Percentiles rank a stretch among this genome's conserved stretches.
These are phyloP conservation scores for Pygoscelis adeliae DNA, from an alignment of 2,113 vertebrate species.

Conservation along the genomic window DNA sequence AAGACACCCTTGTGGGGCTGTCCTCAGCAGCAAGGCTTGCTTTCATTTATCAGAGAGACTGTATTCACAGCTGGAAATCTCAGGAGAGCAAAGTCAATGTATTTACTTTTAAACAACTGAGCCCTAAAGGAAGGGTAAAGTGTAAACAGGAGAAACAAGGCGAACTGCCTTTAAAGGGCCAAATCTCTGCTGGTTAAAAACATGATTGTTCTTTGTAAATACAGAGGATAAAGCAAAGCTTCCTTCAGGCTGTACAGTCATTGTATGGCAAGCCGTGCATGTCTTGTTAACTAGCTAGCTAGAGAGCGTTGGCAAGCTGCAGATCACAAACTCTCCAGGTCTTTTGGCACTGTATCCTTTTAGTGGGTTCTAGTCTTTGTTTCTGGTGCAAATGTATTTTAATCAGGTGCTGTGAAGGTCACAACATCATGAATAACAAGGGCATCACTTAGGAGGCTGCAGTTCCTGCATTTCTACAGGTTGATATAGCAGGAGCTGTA, in stretches of 20 bases:
- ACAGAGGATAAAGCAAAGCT: not conserved
- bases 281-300: not conserved
- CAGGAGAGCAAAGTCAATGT: not conserved
- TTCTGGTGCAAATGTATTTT: not conserved
- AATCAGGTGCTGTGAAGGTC: not conserved
- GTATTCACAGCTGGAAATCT: not conserved
- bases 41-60: not conserved
- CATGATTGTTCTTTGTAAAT: not conserved
- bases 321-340: not conserved
- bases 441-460: not conserved
- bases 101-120: conserved; percentile 27
- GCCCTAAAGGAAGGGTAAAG: not conserved
- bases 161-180: not conserved
- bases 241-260: not conserved
- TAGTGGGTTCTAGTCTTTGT: not conserved
- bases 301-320: not conserved
- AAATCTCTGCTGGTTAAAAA: not conserved
- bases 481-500: not conserved
- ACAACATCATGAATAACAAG: not conserved
- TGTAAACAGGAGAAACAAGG: conserved; percentile 10
- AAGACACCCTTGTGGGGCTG: not conserved
- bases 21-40: not conserved
- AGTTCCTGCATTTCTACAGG: not conserved
- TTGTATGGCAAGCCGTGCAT: not conserved
- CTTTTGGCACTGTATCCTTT: not conserved